A percentile compares a stretch with the other conserved stretches of the same genome.
Conservation (phyloP, 1,140 invertebrate genomes). For the Helicoverpa armigera region DNA sequence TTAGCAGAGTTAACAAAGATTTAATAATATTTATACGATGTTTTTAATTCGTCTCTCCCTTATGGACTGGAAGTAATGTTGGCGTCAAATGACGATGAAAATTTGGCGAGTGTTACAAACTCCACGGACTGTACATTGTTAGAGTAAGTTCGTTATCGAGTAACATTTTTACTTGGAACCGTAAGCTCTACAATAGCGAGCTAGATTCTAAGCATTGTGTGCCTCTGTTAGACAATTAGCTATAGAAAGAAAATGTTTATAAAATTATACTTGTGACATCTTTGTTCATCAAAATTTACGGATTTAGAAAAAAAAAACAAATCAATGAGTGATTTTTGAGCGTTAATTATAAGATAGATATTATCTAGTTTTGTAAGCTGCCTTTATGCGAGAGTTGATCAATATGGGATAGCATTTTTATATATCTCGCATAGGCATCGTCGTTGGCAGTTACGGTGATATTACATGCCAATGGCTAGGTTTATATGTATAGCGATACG, state of each 20-base stretch:
- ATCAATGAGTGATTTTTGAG: slow-evolving; percentile 49
- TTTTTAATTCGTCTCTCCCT: background rate
- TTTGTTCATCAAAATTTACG: slow-evolving; percentile 40
- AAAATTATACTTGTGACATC: slow-evolving; percentile 42
- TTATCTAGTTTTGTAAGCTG: slow-evolving; percentile 77
- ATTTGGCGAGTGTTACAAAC: slow-evolving; percentile 55
- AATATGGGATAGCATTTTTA: slow-evolving; percentile 52
- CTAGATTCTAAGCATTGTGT: slow-evolving; percentile 81
- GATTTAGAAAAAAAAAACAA: slow-evolving; percentile 44
- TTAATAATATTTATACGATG: background rate
- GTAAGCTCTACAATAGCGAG: slow-evolving; percentile 58
- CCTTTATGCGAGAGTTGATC: slow-evolving; percentile 66
- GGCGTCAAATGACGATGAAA: slow-evolving; percentile 18
- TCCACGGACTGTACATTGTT: slow-evolving; percentile 60
- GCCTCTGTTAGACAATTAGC: slow-evolving; percentile 80
- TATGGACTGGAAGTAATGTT: background rate
- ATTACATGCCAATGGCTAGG: slow-evolving; percentile 74
- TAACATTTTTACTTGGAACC: slow-evolving; percentile 63
- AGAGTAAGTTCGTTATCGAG: slow-evolving; percentile 56
- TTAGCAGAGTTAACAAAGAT: background rate
- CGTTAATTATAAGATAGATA: slow-evolving; percentile 66
- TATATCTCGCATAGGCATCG: slow-evolving; percentile 60
- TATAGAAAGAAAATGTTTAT: slow-evolving; percentile 58
- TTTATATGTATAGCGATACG: slow-evolving; percentile 70
- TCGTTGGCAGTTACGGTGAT: slow-evolving; percentile 74